phyloP scores from a whole-genome alignment of 2,797 vertebrate genomes.

The Protonibea diacanthus region DNA sequence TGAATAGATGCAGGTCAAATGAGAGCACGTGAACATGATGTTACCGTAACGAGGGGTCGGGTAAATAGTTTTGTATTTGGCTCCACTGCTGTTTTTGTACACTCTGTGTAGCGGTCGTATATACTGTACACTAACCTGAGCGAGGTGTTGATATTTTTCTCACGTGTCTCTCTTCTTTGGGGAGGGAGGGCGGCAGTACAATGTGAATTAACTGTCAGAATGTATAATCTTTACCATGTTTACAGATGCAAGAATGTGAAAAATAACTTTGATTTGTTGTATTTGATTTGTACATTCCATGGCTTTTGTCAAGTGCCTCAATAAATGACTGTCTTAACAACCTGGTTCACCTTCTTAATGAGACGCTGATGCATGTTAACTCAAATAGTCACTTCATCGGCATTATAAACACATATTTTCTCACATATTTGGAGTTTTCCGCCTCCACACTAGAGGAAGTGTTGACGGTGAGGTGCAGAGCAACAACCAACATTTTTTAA shows the following conservation, averaged over 20 bases:
- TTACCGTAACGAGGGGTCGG: conserved; percentile 9
- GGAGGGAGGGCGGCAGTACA: background rate
- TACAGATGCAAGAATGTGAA: conserved; percentile 84
- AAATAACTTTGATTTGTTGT: conserved; percentile 65
- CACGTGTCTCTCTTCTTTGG: conserved; percentile 42
- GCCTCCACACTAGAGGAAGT: too few relatives aligned
- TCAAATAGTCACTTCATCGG: background rate
- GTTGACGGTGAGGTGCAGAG: background rate
- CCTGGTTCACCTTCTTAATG: background rate
- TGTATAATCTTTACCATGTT: conserved; percentile 77
- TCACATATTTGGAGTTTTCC: background rate
- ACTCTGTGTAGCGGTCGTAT: conserved; percentile 61
- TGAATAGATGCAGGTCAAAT: conserved; percentile 44
- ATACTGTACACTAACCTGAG: conserved; percentile 43
- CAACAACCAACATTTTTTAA: background rate
- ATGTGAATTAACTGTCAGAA: conserved; percentile 70
- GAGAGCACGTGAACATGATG: conserved; percentile 45
- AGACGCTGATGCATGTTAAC: background rate
- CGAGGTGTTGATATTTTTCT: conserved; percentile 51
- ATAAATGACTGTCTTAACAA: conserved; percentile 80
- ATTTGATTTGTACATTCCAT: conserved; percentile 80
- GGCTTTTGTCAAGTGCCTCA: conserved; percentile 89
- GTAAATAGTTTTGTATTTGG: conserved; percentile 63
- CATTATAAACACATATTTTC: background rate
- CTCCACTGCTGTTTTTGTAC: conserved; percentile 69